Conservation (phyloP, 2,888 invertebrate genomes). For the Netelia melanura region DNA sequence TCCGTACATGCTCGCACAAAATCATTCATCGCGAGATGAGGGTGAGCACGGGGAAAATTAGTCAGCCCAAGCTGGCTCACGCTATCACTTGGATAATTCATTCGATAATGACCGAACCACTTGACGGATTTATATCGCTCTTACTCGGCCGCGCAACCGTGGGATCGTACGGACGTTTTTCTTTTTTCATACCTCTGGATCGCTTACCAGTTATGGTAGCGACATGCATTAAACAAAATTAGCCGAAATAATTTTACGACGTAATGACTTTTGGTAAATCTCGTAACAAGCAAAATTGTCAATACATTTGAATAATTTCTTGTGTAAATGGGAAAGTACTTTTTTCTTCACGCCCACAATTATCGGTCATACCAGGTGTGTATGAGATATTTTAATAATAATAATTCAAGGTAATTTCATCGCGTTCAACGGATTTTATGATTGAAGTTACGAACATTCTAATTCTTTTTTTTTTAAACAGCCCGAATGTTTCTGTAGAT, state of each 20-base stretch:
- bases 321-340: no score
- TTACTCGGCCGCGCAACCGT: conserved; percentile 31
- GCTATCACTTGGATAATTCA: conserved; percentile 67
- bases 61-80: conserved; percentile 49
- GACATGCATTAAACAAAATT: no score
- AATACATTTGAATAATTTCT: no score
- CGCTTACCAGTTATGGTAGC: neutral
- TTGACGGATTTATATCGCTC: conserved; percentile 62
- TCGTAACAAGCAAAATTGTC: no score
- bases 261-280: no score
- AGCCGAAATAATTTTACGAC: no score
- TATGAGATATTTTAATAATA: no score
- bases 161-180: conserved; percentile 39
- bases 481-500: neutral
- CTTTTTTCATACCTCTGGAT: conserved; percentile 23
- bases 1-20: conserved; percentile 47
- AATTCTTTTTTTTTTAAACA: neutral
- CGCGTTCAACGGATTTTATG: neutral
- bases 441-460: neutral
- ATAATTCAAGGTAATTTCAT: no score
- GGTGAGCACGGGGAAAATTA: conserved; percentile 63
- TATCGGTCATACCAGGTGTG: no score
- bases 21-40: conserved; percentile 66
- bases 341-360: no score
- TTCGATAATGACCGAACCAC: conserved; percentile 65